phyloP scores from a whole-genome alignment of 2,113 vertebrate genomes.

The Ciconia stormi region DNA sequence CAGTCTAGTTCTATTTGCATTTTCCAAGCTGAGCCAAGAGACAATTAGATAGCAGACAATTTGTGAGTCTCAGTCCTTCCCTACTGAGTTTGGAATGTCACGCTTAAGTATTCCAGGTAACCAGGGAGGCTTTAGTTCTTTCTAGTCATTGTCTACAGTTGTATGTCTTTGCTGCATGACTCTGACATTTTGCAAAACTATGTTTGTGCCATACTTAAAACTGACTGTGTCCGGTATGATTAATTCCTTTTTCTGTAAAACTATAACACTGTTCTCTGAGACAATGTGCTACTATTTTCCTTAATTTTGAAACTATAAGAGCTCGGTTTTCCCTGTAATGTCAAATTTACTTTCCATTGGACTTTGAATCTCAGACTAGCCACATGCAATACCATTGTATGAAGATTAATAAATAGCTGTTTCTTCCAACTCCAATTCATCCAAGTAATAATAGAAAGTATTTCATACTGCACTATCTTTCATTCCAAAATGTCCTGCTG shows the following conservation, averaged over 20 bases:
- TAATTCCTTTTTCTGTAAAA: background rate
- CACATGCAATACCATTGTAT: background rate
- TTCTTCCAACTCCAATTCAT: background rate
- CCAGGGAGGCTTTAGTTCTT: conserved; percentile 4
- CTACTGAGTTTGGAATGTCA: conserved; percentile 60
- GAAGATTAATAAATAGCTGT: background rate
- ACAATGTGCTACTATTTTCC: background rate
- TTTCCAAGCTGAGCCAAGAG: conserved; percentile 61
- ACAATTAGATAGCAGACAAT: conserved; percentile 63
- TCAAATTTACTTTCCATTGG: background rate
- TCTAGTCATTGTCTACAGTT: background rate
- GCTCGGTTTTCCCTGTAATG: background rate
- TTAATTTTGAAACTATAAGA: background rate
- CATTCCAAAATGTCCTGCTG: background rate
- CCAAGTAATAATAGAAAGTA: background rate
- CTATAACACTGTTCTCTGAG: background rate
- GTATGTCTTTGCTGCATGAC: background rate
- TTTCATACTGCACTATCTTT: background rate
- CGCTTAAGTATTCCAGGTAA: conserved; percentile 37
- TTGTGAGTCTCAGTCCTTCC: conserved; percentile 64
- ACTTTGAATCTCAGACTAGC: background rate
- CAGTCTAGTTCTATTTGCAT: conserved; percentile 63
- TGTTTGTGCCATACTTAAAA: background rate
- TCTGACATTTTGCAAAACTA: conserved; percentile 7
- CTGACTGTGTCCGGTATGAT: background rate